Conservation (phyloP, 2,797 vertebrate genomes). For the Schizothorax lantsangensis region DNA sequence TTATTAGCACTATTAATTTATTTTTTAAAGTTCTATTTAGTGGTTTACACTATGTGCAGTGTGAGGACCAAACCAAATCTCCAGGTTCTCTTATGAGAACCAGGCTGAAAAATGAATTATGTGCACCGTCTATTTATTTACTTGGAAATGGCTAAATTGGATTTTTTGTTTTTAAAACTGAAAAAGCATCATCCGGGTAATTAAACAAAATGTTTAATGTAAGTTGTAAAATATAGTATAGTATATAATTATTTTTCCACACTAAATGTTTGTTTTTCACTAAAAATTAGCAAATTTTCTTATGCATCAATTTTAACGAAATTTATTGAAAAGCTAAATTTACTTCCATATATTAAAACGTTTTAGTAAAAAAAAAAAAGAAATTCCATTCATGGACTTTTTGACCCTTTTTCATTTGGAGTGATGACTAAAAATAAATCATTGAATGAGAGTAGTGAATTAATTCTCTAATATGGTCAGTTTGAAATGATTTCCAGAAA, state of each 20-base stretch:
- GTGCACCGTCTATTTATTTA: no score
- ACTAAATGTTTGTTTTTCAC: neutral
- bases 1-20: no score
- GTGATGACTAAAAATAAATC: neutral
- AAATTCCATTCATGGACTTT: neutral
- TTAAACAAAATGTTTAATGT: neutral
- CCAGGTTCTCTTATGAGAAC: no score
- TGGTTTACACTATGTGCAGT: no score
- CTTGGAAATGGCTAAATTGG: no score
- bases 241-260: neutral
- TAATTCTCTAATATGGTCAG: neutral
- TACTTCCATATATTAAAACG: neutral
- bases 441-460: neutral
- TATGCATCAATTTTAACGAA: neutral
- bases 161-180: neutral
- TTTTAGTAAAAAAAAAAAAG: neutral
- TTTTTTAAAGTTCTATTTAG: no score
- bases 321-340: neutral
- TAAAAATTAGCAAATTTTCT: no score
- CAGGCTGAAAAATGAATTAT: no score
- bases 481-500: neutral
- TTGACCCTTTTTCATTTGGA: neutral
- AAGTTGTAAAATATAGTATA: neutral
- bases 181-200: neutral
- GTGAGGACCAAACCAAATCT: no score